Evolutionary conservation across 2,797 vertebrate species (phyloP).

Genomic region (Channallabes apus): DNA sequence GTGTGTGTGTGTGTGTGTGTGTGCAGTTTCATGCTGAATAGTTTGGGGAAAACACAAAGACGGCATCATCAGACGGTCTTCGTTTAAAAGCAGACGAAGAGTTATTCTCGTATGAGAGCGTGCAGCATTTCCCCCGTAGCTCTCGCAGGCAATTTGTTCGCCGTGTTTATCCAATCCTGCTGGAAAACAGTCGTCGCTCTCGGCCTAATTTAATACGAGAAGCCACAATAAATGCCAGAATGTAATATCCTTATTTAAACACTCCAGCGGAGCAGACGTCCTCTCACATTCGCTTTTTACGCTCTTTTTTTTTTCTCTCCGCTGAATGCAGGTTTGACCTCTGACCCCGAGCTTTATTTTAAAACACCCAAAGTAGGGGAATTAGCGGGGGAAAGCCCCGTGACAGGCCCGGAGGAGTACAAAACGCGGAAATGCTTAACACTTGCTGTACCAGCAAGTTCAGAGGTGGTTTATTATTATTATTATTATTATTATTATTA

Average conservation of each 20-base stretch:
- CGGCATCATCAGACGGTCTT: not conserved
- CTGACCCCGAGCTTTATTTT: conserved; percentile 45
- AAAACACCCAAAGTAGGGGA: conserved; percentile 39
- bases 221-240: conserved; percentile 44
- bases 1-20: conserved; percentile 7
- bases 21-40: not conserved
- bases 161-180: conserved; percentile 48
- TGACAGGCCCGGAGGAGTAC: conserved; percentile 20
- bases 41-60: not conserved
- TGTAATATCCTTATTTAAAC: conserved; percentile 51
- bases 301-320: not conserved
- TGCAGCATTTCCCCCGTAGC: not conserved
- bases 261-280: conserved; percentile 36
- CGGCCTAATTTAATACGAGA: conserved; percentile 48
- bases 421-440: not conserved
- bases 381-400: conserved; percentile 31
- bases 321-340: conserved; percentile 50
- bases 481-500: not conserved
- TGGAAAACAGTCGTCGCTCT: conserved; percentile 43
- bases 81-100: not conserved
- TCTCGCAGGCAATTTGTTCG: conserved; percentile 34
- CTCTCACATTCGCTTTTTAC: not conserved
- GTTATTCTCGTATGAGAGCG: not conserved
- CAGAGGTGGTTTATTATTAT: not conserved
- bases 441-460: not conserved